Conservation (phyloP, 2,888 invertebrate species). For the Orthonychiurus folsomi region DNA sequence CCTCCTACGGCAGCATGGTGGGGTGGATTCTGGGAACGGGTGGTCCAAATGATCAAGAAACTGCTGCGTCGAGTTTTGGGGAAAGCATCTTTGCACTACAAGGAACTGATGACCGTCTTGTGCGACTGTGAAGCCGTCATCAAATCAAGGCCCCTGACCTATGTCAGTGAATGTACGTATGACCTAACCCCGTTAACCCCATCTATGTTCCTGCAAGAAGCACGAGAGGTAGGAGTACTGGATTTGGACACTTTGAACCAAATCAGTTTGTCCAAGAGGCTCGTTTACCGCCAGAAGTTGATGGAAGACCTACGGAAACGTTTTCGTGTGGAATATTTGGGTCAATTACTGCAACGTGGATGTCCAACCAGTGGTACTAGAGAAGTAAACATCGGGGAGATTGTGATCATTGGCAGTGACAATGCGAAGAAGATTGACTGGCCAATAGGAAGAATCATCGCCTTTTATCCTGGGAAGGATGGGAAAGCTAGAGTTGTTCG, state of each 20-base stretch:
- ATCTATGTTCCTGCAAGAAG: neutral
- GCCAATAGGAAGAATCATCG: constrained; percentile 6
- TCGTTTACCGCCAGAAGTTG: neutral
- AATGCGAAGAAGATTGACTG: neutral
- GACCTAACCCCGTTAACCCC: constrained; percentile 11
- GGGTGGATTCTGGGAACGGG: constrained; percentile 41
- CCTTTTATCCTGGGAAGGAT: neutral
- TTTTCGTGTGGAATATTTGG: constrained; percentile 4
- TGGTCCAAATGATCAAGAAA: neutral
- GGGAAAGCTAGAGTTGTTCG: neutral
- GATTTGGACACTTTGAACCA: neutral
- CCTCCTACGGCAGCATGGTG: constrained; percentile 38
- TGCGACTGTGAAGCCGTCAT: constrained; percentile 2
- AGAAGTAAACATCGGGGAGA: neutral
- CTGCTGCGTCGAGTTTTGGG: constrained; percentile 11
- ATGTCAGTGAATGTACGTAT: neutral
- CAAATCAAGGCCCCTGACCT: constrained; percentile 6
- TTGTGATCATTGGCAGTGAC: constrained; percentile 2
- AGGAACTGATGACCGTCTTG: neutral
- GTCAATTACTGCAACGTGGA: neutral
- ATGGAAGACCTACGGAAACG: neutral
- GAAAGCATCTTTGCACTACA: neutral
- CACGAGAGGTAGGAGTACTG: neutral
- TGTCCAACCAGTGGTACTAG: neutral
- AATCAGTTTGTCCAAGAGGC: neutral